Percentiles rank a stretch among this genome's conserved stretches.
Conservation (phyloP, 2,888 invertebrate genomes). For the Villa cingulata region DNA sequence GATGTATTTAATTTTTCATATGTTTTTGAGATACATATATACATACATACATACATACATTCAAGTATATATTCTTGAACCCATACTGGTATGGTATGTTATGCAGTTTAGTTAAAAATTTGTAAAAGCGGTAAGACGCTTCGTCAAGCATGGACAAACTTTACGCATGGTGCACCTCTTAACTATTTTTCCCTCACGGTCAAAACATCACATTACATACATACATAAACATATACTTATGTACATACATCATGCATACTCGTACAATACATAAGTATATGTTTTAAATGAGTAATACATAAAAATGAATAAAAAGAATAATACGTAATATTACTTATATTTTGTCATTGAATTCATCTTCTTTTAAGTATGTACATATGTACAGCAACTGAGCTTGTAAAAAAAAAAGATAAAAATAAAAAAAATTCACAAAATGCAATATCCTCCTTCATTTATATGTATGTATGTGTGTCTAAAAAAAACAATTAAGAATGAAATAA, state of each 20-base stretch:
- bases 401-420: background rate
- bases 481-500: too few relatives aligned
- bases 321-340: background rate
- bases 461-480: background rate
- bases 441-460: background rate
- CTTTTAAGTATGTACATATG: background rate
- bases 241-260: too few relatives aligned
- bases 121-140: background rate
- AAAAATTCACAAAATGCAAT: background rate
- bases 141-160: conserved; percentile 9
- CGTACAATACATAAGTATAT: too few relatives aligned
- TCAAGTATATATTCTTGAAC: too few relatives aligned
- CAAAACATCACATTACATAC: background rate
- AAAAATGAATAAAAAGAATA: too few relatives aligned
- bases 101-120: background rate
- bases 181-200: background rate
- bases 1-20: background rate
- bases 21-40: too few relatives aligned
- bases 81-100: too few relatives aligned
- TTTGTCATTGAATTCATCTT: background rate
- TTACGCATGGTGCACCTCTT: conserved; percentile 7
- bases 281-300: too few relatives aligned
- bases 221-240: background rate
- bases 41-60: background rate
- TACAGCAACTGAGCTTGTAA: too few relatives aligned